Evolutionary conservation across 2,113 vertebrate genomes (phyloP).

Genomic region (Epinephelus lanceolatus): DNA sequence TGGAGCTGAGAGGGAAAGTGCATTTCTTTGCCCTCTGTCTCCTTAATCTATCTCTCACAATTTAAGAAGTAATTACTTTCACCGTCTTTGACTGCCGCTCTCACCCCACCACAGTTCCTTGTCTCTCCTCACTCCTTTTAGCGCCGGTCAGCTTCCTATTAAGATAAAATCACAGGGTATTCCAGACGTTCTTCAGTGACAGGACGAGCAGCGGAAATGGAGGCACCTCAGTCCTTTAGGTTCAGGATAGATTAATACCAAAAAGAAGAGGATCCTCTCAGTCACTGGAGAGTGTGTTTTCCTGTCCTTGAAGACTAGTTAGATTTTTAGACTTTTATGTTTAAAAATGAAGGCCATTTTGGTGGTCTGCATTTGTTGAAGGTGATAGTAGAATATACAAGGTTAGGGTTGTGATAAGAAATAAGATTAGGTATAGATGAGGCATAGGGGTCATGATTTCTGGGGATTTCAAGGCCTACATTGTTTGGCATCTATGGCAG

Average conservation of each 20-base stretch:
- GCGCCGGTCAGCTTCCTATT: not conserved
- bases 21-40: conserved; percentile 31
- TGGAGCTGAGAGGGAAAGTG: conserved; percentile 14
- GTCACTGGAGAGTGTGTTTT: not conserved
- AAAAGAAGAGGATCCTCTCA: not conserved
- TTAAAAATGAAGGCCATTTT: not conserved
- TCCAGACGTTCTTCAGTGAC: conserved; percentile 36
- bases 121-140: conserved; percentile 2
- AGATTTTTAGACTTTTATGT: not conserved
- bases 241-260: conserved; percentile 25
- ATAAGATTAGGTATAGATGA: not conserved
- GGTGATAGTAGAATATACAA: not conserved
- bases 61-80: conserved; percentile 52
- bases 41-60: conserved; percentile 43
- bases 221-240: conserved; percentile 15
- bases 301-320: not conserved
- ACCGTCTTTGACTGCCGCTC: conserved; percentile 9
- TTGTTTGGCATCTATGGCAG: no score
- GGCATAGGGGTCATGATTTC: not conserved
- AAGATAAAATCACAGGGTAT: conserved; percentile 49
- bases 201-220: conserved; percentile 22
- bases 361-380: not conserved
- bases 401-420: not conserved
- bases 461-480: not conserved
- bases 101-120: conserved; percentile 17